Evolutionary conservation across 2,888 invertebrate species (phyloP).

Genomic region (Physocephala rufipes): DNA sequence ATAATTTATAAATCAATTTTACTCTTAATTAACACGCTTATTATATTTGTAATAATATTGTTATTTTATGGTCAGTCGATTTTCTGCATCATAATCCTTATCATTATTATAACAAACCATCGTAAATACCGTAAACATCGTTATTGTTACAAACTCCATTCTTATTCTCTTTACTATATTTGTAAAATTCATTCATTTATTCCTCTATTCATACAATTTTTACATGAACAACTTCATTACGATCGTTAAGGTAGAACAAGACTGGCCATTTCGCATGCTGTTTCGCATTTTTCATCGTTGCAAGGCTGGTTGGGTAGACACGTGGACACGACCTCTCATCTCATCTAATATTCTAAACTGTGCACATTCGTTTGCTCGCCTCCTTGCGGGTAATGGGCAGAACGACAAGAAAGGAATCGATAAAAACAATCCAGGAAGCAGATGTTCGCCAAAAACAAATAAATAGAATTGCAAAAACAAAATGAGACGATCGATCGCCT

Average conservation of each 20-base stretch:
- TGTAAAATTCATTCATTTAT: neutral
- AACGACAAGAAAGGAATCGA: slow-evolving; percentile 27
- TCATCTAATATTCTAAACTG: slow-evolving; percentile 36
- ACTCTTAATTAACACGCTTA: too few species aligned
- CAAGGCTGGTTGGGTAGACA: slow-evolving; percentile 6
- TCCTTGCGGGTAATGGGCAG: slow-evolving; percentile 17
- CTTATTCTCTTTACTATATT: neutral
- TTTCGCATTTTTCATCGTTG: slow-evolving; percentile 11
- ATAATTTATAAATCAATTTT: too few species aligned
- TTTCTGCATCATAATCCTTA: too few species aligned
- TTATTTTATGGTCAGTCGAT: too few species aligned
- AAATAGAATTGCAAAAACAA: slow-evolving; percentile 23
- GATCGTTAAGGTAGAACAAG: neutral
- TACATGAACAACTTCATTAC: slow-evolving; percentile 6
- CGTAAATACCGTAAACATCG: neutral
- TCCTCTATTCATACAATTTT: neutral
- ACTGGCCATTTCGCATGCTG: neutral
- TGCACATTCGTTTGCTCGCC: slow-evolving; percentile 27
- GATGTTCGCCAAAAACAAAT: slow-evolving; percentile 49
- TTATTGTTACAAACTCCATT: neutral
- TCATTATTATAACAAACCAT: too few species aligned
- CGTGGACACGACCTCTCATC: neutral
- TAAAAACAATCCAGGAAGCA: slow-evolving; percentile 53
- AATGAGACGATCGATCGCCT: slow-evolving; percentile 8
- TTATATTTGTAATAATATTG: too few species aligned